Base-by-base conservation (phyloP, 1,140 invertebrate species). In the Leptoteleia sp. region DNA sequence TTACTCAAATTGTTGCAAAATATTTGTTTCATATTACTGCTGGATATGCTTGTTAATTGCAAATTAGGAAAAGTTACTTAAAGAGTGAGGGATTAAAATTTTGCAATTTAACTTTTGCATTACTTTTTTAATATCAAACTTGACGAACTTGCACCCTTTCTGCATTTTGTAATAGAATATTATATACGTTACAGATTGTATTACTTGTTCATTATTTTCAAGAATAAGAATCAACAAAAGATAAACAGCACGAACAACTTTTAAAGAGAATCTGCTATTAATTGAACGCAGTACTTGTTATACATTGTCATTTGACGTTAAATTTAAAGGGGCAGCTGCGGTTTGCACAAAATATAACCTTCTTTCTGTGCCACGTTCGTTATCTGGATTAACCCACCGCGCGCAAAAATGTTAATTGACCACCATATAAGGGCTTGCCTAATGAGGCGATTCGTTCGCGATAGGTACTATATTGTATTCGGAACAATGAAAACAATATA, bases 361-460 rank as follows among this genome's bases (percentile, higher is more conserved):
- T 71, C 62, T 47, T 61, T 71, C 27, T 35, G 40, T 17, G 17
- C 72, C 17, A 47, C 57, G 38, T 54, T 77, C 55, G 65, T 71
- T 71, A 77, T 71, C 65, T 43, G 59, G 75, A 71, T 77, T 77
- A 55, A 71, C 75, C 75, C 57, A 65, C 57, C 48, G 65, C 61
- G 68, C 42, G 68, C 59, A 72, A 78, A 78, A 78, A 72, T 78
- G 64, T 73, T 78, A 71, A 72, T 72, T 65, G 68, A 73, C 13
- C 52, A 17, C 62, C 55, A 48, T 75, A 75, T 75, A 75, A n/a
- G 50, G 70, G 42, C 62, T 9, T 25, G 67, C 55, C 57, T 79
- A 79, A 79, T 79, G 76, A 79, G 76, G 11, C 70, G 64, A 77
- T 77, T 65, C 73, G 48, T 37, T 55, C 25, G 37, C 50, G 73